A percentile compares a stretch with the other conserved stretches of the same genome.
Evolutionary conservation across 2,113 vertebrate species (phyloP).

Genomic region (Benitochromis conjunctus): DNA sequence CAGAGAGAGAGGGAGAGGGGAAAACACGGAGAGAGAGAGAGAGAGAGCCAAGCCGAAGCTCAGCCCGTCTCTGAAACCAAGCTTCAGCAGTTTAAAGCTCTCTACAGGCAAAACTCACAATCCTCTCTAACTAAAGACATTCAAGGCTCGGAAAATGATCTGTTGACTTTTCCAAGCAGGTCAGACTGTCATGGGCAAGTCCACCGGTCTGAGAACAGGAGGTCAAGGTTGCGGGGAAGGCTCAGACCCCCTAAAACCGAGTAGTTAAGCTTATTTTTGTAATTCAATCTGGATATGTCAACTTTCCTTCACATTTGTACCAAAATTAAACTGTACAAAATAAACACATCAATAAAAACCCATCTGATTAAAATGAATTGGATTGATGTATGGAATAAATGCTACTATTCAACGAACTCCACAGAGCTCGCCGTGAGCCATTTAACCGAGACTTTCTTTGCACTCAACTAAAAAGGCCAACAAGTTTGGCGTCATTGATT

Average conservation of each 20-base stretch:
- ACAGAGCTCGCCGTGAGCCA: neutral
- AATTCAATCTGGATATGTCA: neutral
- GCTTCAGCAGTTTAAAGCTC: neutral
- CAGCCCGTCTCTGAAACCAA: conserved; percentile 23
- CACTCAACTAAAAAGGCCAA: neutral
- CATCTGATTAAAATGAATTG: neutral
- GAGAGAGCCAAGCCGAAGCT: neutral
- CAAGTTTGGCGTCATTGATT: neutral
- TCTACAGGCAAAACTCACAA: conserved; percentile 4
- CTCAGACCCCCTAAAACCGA: neutral
- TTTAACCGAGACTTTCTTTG: neutral
- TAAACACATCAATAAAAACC: neutral
- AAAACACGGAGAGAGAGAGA: neutral
- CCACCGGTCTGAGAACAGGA: neutral
- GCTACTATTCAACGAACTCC: neutral
- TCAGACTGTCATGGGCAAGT: neutral
- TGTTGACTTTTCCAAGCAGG: neutral
- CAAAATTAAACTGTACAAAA: neutral
- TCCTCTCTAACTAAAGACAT: neutral
- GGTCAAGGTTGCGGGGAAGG: neutral
- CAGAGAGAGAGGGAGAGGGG: neutral
- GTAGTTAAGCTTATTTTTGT: neutral
- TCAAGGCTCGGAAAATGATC: neutral
- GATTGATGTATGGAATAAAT: neutral
- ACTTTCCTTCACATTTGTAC: neutral